Percentiles rank a stretch among this genome's conserved stretches.
Conservation (phyloP, 2,888 invertebrate species). For the Biston betularia region DNA sequence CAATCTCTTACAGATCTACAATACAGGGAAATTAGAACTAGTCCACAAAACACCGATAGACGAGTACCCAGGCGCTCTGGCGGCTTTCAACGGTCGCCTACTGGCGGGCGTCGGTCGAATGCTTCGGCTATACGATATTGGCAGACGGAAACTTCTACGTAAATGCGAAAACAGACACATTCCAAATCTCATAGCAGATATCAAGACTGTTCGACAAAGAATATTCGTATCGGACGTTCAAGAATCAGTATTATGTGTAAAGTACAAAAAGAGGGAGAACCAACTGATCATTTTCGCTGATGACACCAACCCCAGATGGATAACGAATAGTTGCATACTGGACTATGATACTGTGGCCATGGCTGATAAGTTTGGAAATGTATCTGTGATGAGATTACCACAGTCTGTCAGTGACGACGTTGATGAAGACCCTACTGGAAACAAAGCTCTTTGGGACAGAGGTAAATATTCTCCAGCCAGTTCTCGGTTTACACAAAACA, state of each 20-base stretch:
- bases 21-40: slow-evolving; percentile 94
- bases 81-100: slow-evolving; percentile 96
- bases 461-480: slow-evolving; percentile 65
- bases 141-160: slow-evolving; percentile 95
- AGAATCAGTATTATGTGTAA: slow-evolving; percentile 98
- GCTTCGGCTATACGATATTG: slow-evolving; percentile 97
- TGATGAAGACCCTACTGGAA: slow-evolving; percentile 99
- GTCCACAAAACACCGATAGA: slow-evolving; percentile 97
- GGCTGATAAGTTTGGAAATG: slow-evolving; percentile 99
- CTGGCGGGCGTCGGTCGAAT: slow-evolving; percentile 97
- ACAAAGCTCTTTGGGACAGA: slow-evolving; percentile 98
- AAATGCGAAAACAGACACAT: slow-evolving; percentile 99
- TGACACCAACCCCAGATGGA: slow-evolving; percentile 98
- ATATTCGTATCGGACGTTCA: slow-evolving; percentile 98
- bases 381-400: slow-evolving; percentile 95
- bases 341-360: slow-evolving; percentile 99
- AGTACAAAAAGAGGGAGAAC: slow-evolving; percentile 98
- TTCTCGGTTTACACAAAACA: neutral
- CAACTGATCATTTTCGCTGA: slow-evolving; percentile 99
- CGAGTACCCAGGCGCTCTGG: slow-evolving; percentile 95
- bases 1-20: slow-evolving; percentile 84
- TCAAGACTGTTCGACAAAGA: slow-evolving; percentile 97
- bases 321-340: slow-evolving; percentile 95
- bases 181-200: slow-evolving; percentile 97
- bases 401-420: slow-evolving; percentile 98